These are phyloP conservation scores for Cladorhizidae sp. DNA, from an alignment of 37 sponge, comb jelly and placozoan species.

Conservation along the genomic window DNA sequence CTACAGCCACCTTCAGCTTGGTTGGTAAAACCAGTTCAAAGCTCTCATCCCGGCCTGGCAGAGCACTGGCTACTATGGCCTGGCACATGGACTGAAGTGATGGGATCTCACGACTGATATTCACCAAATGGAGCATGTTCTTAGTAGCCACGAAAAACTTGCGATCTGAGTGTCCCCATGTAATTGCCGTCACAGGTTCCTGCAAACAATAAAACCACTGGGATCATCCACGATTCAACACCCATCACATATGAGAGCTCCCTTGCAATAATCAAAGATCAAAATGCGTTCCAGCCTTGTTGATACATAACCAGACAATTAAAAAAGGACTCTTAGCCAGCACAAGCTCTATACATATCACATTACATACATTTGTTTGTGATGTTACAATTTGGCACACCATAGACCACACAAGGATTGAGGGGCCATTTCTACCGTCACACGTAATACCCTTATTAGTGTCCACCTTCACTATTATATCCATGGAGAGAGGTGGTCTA, in stretches of 20 bases:
- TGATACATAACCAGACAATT: not conserved
- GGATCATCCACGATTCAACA: no score
- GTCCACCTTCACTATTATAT: no score
- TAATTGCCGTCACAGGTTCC: conserved; percentile 84
- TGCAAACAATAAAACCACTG: conserved; percentile 6
- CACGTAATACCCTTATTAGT: no score
- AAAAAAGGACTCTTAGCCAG: not conserved
- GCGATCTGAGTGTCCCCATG: conserved; percentile 79
- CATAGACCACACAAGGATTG: no score
- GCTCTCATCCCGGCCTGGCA: conserved; percentile 46
- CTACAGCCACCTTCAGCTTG: conserved; percentile 61
- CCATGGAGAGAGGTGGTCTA: no score
- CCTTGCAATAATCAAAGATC: no score
- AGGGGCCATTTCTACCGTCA: no score
- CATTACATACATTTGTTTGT: no score
- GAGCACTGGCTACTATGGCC: conserved; percentile 27
- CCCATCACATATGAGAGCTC: not conserved
- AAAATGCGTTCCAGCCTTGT: not conserved
- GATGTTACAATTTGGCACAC: no score
- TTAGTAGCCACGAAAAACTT: conserved; percentile 85
- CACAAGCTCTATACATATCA: no score
- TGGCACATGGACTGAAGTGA: conserved; percentile 74
- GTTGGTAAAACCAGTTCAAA: conserved; percentile 67
- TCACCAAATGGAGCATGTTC: conserved; percentile 67
- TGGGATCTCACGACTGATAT: conserved; percentile 60